Base-by-base conservation (phyloP, 2,113 vertebrate genomes). In the Siniperca knerii region DNA sequence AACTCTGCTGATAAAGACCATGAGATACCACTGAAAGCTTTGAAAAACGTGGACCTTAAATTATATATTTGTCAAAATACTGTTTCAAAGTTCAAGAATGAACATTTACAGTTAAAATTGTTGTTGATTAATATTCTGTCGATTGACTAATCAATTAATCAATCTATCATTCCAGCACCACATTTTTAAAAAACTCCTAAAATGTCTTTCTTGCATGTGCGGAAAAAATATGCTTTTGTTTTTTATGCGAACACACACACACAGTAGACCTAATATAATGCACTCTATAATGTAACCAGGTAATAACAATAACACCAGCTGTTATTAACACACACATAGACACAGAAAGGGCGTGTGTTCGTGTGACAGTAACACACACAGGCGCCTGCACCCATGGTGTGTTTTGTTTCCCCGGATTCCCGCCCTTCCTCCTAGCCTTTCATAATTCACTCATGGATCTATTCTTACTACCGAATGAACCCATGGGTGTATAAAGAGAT, bases 391-490 rank as follows among this genome's bases (percentile, higher is more conserved):
- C n/a, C 65, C 52, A 37, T 23, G 29, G 74, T 65, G 68, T 81
- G 46, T 80, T 69, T 23, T 7, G 44, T 72, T 67, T 46, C 54
- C 64, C 21, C 50, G 8, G 76, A 68, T 75, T 90, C 78, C 77
- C 85, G 58, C 82, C n/a, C 60, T 50, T 54, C 20, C 75, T 79
- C 78, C 48, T 21, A 68, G 6, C 44, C 66, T 54, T 60, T 69
- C 75, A 52, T 69, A 33, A 48, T 18, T 20, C 42, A 62, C 33
- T 65, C 66, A 2, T 1, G 48, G 46, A 77, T 92, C 77, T 79
- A 70, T 85, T 86, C 77, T 78, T 79, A 60, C 70, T 67, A 65
- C 46, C 61, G 29, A 15, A 64, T 80, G 73, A 69, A 15, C 66
- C 79, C 88, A 4, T 37, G 35, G 35, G 5, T 37, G 35, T 4